phyloP scores from a whole-genome alignment of 1,140 invertebrate genomes.

The Drosophila prosaltans region DNA sequence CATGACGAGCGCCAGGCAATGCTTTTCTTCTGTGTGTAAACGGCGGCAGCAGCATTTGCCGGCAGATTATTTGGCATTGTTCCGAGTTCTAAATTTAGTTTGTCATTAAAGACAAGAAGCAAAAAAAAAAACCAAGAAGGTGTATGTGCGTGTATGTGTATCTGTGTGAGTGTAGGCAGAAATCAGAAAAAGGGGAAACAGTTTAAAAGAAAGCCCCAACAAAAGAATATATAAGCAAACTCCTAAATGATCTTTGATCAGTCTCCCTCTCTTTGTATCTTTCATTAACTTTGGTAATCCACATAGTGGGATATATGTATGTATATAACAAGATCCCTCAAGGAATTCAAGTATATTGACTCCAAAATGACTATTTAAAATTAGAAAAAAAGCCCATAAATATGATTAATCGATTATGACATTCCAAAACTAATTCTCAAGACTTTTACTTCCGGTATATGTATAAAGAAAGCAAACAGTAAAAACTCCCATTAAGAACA shows the following conservation, averaged over 20 bases:
- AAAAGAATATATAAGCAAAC: background rate
- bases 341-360: too few relatives aligned
- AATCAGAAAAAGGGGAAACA: conserved; percentile 25
- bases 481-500: too few relatives aligned
- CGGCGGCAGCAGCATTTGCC: conserved; percentile 58
- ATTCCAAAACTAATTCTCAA: too few relatives aligned
- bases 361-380: too few relatives aligned
- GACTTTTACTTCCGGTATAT: too few relatives aligned
- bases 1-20: conserved; percentile 47
- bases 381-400: too few relatives aligned
- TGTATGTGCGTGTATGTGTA: conserved; percentile 43
- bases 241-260: background rate
- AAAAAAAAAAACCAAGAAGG: conserved; percentile 33
- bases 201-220: background rate
- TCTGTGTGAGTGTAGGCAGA: conserved; percentile 31
- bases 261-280: too few relatives aligned
- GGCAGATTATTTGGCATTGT: conserved; percentile 81
- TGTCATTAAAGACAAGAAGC: conserved; percentile 66
- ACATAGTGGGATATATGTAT: too few relatives aligned
- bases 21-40: conserved; percentile 2
- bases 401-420: too few relatives aligned
- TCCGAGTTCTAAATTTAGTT: conserved; percentile 81
- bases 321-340: too few relatives aligned
- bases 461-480: too few relatives aligned
- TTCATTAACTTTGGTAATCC: too few relatives aligned